phyloP scores from a whole-genome alignment of 2,888 invertebrate species.

The Drosophila diplacantha region DNA sequence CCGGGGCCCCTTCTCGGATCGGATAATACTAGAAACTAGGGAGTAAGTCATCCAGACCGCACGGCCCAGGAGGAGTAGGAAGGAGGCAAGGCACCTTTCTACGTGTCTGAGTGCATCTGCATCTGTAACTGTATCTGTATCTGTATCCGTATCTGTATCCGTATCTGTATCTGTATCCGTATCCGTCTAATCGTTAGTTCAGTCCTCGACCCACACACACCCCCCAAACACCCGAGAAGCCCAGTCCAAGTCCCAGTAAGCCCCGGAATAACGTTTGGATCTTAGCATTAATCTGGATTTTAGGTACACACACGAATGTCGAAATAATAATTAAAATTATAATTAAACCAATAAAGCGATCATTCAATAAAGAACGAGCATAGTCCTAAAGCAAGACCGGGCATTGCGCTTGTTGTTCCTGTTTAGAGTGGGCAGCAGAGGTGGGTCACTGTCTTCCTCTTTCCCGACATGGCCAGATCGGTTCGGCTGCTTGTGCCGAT shows the following conservation, averaged over 20 bases:
- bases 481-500: no score
- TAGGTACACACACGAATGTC: conserved; percentile 38
- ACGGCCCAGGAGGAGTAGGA: conserved; percentile 12
- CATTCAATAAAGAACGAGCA: conserved; percentile 49
- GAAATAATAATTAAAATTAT: conserved; percentile 30
- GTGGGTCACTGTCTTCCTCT: no score
- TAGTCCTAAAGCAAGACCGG: conserved; percentile 31
- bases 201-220: conserved; percentile 3
- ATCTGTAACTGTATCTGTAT: conserved; percentile 6
- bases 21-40: conserved; percentile 34
- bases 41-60: conserved; percentile 25
- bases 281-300: conserved; percentile 30
- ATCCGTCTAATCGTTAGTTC: conserved; percentile 31
- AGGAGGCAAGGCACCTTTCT: conserved; percentile 16
- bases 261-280: conserved; percentile 30
- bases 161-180: conserved; percentile 10
- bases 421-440: not conserved
- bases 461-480: no score
- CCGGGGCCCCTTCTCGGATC: conserved; percentile 18
- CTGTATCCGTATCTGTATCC: conserved; percentile 24
- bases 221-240: not conserved
- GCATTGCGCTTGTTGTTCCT: not conserved
- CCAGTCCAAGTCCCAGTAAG: not conserved
- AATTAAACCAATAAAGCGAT: conserved; percentile 39
- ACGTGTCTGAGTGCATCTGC: no score